Evolutionary conservation across 2,113 vertebrate genomes (phyloP).

Genomic region (Scomber japonicus): DNA sequence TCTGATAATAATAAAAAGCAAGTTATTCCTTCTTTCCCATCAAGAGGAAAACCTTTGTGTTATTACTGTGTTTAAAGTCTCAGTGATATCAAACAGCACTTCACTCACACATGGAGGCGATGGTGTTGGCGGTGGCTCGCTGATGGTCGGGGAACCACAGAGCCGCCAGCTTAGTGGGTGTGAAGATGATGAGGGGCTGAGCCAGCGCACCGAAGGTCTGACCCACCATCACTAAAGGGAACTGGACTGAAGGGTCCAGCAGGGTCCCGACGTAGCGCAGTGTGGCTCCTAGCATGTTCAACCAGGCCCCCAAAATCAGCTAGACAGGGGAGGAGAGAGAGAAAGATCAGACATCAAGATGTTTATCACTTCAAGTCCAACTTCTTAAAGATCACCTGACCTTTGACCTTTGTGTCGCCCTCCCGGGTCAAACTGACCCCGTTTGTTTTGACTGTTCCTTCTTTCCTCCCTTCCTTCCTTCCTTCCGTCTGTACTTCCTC

Average conservation of each 20-base stretch:
- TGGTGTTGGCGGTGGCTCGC: conserved; percentile 92
- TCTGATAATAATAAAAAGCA: too few species aligned
- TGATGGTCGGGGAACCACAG: conserved; percentile 96
- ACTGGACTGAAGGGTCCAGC: conserved; percentile 6
- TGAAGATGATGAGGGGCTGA: conserved; percentile 93
- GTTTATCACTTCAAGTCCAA: too few species aligned
- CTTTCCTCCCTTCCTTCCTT: too few species aligned
- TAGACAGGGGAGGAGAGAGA: conserved; percentile 54
- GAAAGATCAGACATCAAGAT: background rate
- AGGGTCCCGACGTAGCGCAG: conserved; percentile 80
- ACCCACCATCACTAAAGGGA: conserved; percentile 86
- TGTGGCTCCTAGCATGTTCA: conserved; percentile 90
- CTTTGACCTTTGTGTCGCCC: too few species aligned
- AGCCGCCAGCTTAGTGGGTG: conserved; percentile 94
- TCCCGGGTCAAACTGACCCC: too few species aligned
- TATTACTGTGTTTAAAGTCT: too few species aligned
- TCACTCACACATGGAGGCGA: conserved; percentile 94
- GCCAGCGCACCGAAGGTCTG: conserved; percentile 91
- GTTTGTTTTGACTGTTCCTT: too few species aligned
- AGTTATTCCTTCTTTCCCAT: too few species aligned
- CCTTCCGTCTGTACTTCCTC: too few species aligned
- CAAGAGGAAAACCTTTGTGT: too few species aligned
- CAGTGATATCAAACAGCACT: background rate
- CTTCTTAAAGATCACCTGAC: too few species aligned
- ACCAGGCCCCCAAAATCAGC: conserved; percentile 90